Evolutionary conservation across 2,797 vertebrate species (phyloP), one percentile per base, ranked within the genome.

Genomic region (Alfaro cultratus): DNA sequence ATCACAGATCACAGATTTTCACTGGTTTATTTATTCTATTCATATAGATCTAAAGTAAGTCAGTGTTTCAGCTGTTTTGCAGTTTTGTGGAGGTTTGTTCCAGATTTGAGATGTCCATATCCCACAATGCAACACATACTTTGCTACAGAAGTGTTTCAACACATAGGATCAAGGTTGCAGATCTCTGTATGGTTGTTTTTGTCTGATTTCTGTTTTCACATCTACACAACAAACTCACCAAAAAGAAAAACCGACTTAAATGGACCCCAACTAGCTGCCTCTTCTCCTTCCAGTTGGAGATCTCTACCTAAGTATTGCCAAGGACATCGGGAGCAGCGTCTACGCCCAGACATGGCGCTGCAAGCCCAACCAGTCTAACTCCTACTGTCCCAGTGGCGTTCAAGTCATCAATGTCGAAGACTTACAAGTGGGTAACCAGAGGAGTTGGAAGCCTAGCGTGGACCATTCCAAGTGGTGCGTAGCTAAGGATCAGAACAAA

Each of bases 401-500:
- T 18, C 10, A 18, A 10, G 62, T 64, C 62, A 64, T 15, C 16
- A 64, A 64, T 3, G 16, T 36, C 1, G 31, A 64, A 64, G 62
- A 9, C 31, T 1, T 64, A 21, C 1, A 0, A 9, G 16, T 64
- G 16, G 18, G 8, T 21, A 8, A 8, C 29, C 34, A 1, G 31
- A 1, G 8, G 34, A 21, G 0, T 4, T 64, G 62, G 62, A 21
- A 36, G 34, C 8, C 62, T 39, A 36, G 3, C 0, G 8, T 21
- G 34, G 62, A 64, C 62, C 62, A 64, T 23, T 64, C 62, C 62
- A 64, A 64, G 16, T 64, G 62, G 62, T 39, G 62, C 15, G 62
- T 64, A 36, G 62, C 62, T 36, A 15, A 4, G 34, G 34, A 64
- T 64, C 31, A 64, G 16, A 64, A 64, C 62, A 64, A 9, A 36